Percentiles rank a stretch among this genome's conserved stretches.
Evolutionary conservation across 2,888 invertebrate genomes (phyloP).

Genomic region (Patella depressa): DNA sequence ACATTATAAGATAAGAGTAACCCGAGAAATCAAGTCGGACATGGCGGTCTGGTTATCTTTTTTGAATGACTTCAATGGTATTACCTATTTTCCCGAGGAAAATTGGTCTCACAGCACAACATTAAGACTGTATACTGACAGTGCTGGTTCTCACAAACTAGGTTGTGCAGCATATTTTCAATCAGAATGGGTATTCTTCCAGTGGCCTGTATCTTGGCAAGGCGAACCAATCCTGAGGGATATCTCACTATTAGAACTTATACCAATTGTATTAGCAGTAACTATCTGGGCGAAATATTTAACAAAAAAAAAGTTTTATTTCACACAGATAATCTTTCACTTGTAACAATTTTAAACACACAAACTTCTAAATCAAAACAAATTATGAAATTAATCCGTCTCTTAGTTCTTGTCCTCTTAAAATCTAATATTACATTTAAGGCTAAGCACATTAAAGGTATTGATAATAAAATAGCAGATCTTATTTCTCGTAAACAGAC

Average conservation of each 20-base stretch:
- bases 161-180: constrained; percentile 20
- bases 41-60: not conserved
- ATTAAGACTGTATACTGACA: constrained; percentile 14
- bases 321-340: constrained; percentile 16
- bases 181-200: constrained; percentile 12
- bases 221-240: constrained; percentile 5
- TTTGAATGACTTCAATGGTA: not conserved
- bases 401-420: constrained; percentile 13
- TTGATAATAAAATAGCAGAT: constrained; percentile 12
- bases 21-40: not conserved
- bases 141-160: not conserved
- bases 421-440: constrained; percentile 14
- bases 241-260: constrained; percentile 18
- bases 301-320: constrained; percentile 12
- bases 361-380: constrained; percentile 9
- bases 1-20: constrained; percentile 1
- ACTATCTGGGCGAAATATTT: not conserved
- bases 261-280: constrained; percentile 16
- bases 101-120: not conserved
- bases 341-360: constrained; percentile 20
- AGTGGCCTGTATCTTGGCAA: constrained; percentile 14
- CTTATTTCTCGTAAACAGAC: constrained; percentile 24
- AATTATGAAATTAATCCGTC: constrained; percentile 21
- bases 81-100: not conserved
- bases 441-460: constrained; percentile 14